These are phyloP conservation scores for Synanthedon myopaeformis DNA, from an alignment of 2,888 invertebrate genomes.

Conservation along the genomic window DNA sequence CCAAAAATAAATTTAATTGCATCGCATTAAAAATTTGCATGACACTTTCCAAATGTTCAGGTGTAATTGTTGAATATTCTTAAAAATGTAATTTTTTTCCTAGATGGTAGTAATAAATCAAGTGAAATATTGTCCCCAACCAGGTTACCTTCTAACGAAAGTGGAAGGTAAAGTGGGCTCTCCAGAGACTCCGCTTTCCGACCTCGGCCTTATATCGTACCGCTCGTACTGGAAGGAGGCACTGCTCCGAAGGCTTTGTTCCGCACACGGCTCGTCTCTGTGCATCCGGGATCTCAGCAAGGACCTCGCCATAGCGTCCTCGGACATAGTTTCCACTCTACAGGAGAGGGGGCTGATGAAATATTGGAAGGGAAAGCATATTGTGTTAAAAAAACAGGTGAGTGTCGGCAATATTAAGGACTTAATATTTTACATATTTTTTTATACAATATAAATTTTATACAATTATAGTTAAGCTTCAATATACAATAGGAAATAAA, in stretches of 20 bases:
- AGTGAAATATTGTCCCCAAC: background rate
- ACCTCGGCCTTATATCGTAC: slow-evolving; percentile 96
- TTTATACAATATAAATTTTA: too few relatives aligned
- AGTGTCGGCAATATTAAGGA: slow-evolving; percentile 12
- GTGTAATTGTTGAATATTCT: background rate
- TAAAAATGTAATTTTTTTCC: background rate
- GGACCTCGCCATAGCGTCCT: slow-evolving; percentile 95
- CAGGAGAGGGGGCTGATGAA: slow-evolving; percentile 98
- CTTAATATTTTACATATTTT: too few relatives aligned
- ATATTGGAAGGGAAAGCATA: slow-evolving; percentile 99
- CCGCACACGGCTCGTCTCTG: slow-evolving; percentile 87
- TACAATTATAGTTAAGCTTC: too few relatives aligned
- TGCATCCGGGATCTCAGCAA: slow-evolving; percentile 89
- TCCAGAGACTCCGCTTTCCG: slow-evolving; percentile 97
- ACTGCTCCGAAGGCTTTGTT: slow-evolving; percentile 89
- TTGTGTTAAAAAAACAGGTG: slow-evolving; percentile 93
- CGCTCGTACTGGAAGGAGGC: slow-evolving; percentile 99
- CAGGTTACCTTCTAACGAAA: slow-evolving; percentile 95
- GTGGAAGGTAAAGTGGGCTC: slow-evolving; percentile 99
- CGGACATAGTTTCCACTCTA: slow-evolving; percentile 97
- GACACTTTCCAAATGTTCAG: too few relatives aligned
- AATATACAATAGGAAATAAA: too few relatives aligned
- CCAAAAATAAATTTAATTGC: too few relatives aligned
- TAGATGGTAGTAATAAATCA: background rate
- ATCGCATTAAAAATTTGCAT: too few relatives aligned